A percentile compares a stretch with the other conserved stretches of the same genome.
Evolutionary conservation across 2,797 vertebrate genomes (phyloP).

Genomic region (Nothura maculosa): DNA sequence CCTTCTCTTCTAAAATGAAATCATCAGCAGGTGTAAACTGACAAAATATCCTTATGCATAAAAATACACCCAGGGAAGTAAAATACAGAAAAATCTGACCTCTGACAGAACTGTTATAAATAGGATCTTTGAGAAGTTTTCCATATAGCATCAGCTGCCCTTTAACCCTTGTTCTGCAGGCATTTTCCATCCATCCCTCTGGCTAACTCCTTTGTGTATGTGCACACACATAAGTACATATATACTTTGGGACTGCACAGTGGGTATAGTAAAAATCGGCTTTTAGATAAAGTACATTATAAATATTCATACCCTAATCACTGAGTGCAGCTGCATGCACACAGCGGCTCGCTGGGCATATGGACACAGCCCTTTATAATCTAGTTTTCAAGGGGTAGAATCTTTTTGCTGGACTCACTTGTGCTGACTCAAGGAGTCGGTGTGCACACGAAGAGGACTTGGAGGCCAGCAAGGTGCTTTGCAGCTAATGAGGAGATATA

Average conservation of each 20-base stretch:
- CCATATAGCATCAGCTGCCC: conserved; percentile 75
- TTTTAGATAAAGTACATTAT: neutral
- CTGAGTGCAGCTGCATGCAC: neutral
- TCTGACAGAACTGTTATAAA: conserved; percentile 79
- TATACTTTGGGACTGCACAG: neutral
- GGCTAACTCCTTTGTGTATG: neutral
- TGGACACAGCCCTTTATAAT: too few species aligned
- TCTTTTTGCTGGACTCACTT: neutral
- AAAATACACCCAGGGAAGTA: conserved; percentile 74
- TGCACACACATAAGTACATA: neutral
- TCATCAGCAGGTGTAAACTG: neutral
- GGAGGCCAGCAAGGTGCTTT: neutral
- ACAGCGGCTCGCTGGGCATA: neutral
- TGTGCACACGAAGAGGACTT: neutral
- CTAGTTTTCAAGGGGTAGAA: too few species aligned
- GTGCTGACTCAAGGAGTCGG: neutral
- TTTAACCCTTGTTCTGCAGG: conserved; percentile 62
- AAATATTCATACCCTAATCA: neutral
- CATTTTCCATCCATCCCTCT: conserved; percentile 60
- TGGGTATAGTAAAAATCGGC: rapidly evolving
- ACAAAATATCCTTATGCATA: conserved; percentile 62
- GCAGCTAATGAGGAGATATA: rapidly evolving
- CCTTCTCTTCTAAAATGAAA: neutral
- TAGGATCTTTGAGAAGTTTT: conserved; percentile 78
- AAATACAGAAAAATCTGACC: conserved; percentile 68